These are phyloP conservation scores for Drosophila antonietae DNA, from an alignment of 2,888 invertebrate genomes.

Conservation along the genomic window DNA sequence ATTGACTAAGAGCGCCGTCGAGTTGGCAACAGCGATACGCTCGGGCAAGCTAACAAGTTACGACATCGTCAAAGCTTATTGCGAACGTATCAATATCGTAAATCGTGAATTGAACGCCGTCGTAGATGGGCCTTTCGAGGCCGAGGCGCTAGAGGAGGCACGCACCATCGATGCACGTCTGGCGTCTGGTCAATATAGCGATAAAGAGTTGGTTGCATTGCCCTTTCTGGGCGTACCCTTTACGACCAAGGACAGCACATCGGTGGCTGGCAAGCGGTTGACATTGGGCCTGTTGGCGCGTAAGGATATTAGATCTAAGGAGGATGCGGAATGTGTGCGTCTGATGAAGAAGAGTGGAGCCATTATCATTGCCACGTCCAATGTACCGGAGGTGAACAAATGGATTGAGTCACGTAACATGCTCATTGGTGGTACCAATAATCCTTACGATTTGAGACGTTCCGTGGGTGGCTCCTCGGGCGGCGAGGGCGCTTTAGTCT, in stretches of 20 bases:
- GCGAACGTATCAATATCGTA: constrained; percentile 89
- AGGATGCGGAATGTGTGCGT: constrained; percentile 92
- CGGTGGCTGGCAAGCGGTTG: constrained; percentile 89
- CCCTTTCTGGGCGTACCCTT: constrained; percentile 96
- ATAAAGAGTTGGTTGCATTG: constrained; percentile 88
- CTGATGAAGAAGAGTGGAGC: constrained; percentile 92
- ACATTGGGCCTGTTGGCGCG: constrained; percentile 89
- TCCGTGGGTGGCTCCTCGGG: constrained; percentile 97
- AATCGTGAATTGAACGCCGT: constrained; percentile 93
- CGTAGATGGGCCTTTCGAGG: constrained; percentile 90
- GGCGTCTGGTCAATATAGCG: constrained; percentile 86
- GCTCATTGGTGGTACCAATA: constrained; percentile 94
- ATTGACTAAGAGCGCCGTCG: constrained; percentile 88
- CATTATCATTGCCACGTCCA: constrained; percentile 94
- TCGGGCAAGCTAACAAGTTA: constrained; percentile 88
- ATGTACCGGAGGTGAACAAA: constrained; percentile 96
- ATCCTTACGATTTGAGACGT: constrained; percentile 94
- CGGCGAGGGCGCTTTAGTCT: constrained; percentile 91
- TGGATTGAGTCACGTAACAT: constrained; percentile 96
- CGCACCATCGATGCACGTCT: constrained; percentile 89
- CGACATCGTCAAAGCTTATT: constrained; percentile 90
- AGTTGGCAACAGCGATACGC: constrained; percentile 89
- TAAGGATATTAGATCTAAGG: constrained; percentile 86
- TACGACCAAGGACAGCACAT: constrained; percentile 95
- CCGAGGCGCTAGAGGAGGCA: constrained; percentile 92